Percentiles rank a stretch among this genome's conserved stretches.
These are phyloP conservation scores for Tenualosa ilisha DNA, from an alignment of 2,797 vertebrate species.

Conservation along the genomic window DNA sequence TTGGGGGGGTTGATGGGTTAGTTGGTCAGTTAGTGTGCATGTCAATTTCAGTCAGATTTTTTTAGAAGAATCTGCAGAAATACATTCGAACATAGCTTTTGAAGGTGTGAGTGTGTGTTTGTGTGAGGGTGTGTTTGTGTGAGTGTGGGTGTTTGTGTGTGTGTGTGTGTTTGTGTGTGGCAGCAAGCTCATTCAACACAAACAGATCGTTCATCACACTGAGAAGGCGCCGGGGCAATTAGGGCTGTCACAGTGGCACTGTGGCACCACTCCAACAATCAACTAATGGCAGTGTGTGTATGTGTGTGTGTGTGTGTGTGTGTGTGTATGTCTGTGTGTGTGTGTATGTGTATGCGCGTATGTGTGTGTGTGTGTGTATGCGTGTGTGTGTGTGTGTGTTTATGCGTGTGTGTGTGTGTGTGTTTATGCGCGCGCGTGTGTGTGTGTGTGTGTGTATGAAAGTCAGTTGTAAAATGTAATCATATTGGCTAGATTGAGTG, in stretches of 20 bases:
- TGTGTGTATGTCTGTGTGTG: background rate
- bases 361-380: background rate
- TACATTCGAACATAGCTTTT: background rate
- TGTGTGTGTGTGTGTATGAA: background rate
- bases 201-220: conserved; percentile 2
- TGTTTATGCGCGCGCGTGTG: background rate
- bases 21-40: no score
- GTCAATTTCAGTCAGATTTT: no score
- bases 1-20: no score
- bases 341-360: background rate
- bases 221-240: background rate
- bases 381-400: background rate
- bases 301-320: conserved; percentile 8
- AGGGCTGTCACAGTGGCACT: background rate
- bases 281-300: conserved; percentile 10
- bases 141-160: background rate
- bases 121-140: no score
- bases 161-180: background rate
- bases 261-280: conserved; percentile 22
- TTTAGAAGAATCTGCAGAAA: background rate
- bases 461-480: background rate
- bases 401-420: background rate
- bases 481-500: background rate
- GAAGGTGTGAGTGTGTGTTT: background rate
- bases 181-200: background rate